Percentiles rank a stretch among this genome's conserved stretches.
phyloP scores from a whole-genome alignment of 2,888 invertebrate genomes.

The Euzophera pinguis region DNA sequence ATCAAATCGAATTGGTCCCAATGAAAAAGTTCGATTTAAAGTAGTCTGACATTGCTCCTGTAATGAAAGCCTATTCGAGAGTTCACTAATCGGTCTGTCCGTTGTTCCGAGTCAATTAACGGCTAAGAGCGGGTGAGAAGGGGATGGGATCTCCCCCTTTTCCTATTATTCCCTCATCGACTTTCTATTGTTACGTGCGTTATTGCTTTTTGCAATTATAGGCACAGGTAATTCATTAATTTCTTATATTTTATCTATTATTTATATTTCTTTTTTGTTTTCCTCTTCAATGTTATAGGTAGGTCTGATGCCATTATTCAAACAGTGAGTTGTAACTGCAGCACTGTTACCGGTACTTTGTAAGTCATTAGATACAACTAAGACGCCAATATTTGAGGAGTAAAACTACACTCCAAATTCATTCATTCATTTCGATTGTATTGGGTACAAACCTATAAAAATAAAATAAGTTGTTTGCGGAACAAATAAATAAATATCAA shows the following conservation, averaged over 20 bases:
- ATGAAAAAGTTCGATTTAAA: constrained; percentile 4
- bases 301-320: too few relatives aligned
- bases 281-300: too few relatives aligned
- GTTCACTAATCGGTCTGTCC: constrained; percentile 30
- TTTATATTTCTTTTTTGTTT: not conserved
- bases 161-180: constrained; percentile 12
- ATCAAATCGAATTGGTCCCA: not conserved
- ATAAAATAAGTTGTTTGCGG: too few relatives aligned
- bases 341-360: too few relatives aligned
- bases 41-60: constrained; percentile 1
- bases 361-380: too few relatives aligned
- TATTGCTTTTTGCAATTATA: not conserved
- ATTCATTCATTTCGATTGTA: too few relatives aligned
- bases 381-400: too few relatives aligned
- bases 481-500: too few relatives aligned
- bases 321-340: too few relatives aligned
- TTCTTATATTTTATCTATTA: not conserved
- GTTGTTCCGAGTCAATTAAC: constrained; percentile 34
- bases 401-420: too few relatives aligned
- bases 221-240: not conserved
- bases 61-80: constrained; percentile 23
- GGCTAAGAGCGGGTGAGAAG: constrained; percentile 20
- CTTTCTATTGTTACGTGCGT: not conserved
- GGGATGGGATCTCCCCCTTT: constrained; percentile 28
- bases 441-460: too few relatives aligned